phyloP scores from a whole-genome alignment of 2,797 vertebrate species.

The Numenius phaeopus region DNA sequence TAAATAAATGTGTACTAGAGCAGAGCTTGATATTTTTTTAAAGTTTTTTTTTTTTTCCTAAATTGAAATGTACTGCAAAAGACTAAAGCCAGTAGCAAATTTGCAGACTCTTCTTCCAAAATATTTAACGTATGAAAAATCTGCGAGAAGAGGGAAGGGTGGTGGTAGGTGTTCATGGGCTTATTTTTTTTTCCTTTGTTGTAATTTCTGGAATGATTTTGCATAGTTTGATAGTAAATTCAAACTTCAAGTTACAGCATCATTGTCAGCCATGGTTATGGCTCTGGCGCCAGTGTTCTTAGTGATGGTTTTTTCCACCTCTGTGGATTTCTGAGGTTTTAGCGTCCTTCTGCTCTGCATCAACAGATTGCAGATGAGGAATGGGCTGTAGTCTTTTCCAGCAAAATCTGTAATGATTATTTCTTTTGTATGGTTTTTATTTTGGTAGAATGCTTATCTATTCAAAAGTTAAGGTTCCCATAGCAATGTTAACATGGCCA shows the following conservation, averaged over 20 bases:
- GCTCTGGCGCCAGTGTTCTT: background rate
- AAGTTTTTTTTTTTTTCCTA: background rate
- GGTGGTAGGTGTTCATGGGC: background rate
- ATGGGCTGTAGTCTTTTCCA: background rate
- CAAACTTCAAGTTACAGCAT: background rate
- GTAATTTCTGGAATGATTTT: background rate
- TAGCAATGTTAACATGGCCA: constrained; percentile 56
- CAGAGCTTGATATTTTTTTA: background rate
- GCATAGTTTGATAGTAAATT: background rate
- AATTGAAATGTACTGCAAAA: constrained; percentile 16
- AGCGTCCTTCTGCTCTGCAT: background rate
- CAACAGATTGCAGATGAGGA: constrained; percentile 53
- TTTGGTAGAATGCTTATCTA: constrained; percentile 12
- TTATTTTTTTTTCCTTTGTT: background rate
- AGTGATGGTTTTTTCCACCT: background rate
- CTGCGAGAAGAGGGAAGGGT: background rate
- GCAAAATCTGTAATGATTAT: constrained; percentile 53
- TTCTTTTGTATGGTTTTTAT: constrained; percentile 40
- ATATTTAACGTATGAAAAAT: constrained; percentile 1
- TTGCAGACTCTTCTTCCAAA: constrained; percentile 16
- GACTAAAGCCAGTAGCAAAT: constrained; percentile 6
- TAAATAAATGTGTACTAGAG: background rate
- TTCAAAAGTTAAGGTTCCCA: constrained; percentile 69
- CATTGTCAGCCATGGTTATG: background rate
- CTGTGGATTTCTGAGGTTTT: background rate